Evolutionary conservation across 2,113 vertebrate genomes (phyloP).

Genomic region (Sphyrna mokarran): DNA sequence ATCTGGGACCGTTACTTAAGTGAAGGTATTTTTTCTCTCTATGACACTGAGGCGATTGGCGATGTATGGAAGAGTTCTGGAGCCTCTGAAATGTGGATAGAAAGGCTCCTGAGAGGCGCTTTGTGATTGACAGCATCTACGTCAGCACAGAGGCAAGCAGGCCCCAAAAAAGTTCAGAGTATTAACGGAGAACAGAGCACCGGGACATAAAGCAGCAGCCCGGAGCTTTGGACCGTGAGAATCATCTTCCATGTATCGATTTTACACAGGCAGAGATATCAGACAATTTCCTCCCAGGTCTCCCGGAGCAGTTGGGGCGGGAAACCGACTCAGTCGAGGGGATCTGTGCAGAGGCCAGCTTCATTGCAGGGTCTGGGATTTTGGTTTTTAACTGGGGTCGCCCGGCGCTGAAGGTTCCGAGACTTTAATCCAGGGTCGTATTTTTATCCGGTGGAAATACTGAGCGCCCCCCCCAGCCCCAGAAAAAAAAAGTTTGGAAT

Average conservation of each 20-base stretch:
- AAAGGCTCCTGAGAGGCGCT: not conserved
- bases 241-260: not conserved
- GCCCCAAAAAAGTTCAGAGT: not conserved
- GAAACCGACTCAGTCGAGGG: not conserved
- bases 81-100: not conserved
- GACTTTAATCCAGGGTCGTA: conserved; percentile 11
- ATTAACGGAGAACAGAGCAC: not conserved
- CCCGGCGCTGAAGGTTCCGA: not conserved
- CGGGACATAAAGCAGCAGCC: not conserved
- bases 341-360: not conserved
- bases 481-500: not conserved
- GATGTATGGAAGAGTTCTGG: not conserved
- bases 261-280: not conserved
- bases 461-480: not conserved
- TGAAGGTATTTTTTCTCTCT: not conserved
- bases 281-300: not conserved
- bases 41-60: not conserved
- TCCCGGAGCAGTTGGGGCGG: not conserved
- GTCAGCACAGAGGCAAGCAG: conserved; percentile 3
- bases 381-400: not conserved
- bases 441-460: conserved; percentile 17
- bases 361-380: not conserved
- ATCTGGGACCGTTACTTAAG: not conserved
- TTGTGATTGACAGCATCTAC: conserved; percentile 17
- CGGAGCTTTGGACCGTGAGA: not conserved